Conservation (phyloP, 2,113 vertebrate species). For the Pantherophis guttatus region DNA sequence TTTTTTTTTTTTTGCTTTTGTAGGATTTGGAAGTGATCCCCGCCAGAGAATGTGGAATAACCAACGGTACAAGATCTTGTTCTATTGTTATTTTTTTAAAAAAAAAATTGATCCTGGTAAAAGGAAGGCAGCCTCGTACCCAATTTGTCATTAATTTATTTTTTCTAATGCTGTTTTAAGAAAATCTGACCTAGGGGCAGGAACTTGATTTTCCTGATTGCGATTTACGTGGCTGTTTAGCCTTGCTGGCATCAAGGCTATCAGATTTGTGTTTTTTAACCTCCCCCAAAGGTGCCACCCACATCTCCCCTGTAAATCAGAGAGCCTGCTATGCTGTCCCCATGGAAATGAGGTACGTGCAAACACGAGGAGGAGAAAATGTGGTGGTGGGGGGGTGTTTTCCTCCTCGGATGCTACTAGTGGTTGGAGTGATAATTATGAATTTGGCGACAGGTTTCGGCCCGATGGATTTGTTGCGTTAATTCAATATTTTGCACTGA, state of each 20-base stretch:
- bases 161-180: background rate
- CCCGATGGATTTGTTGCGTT: background rate
- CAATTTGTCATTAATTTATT: background rate
- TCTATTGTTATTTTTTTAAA: too few relatives aligned
- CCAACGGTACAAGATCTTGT: background rate
- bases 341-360: slow-evolving; percentile 46
- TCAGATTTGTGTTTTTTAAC: background rate
- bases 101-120: too few relatives aligned
- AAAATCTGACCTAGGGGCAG: background rate
- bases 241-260: background rate
- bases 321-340: slow-evolving; percentile 12
- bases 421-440: background rate
- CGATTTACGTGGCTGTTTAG: background rate
- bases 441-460: background rate
- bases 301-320: background rate
- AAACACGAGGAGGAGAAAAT: background rate
- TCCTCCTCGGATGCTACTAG: too few relatives aligned
- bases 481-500: background rate
- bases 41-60: background rate
- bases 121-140: background rate
- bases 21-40: background rate
- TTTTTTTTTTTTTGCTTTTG: background rate
- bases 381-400: too few relatives aligned
- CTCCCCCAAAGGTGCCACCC: background rate
- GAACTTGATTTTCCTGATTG: background rate